Conservation (phyloP, 1,140 invertebrate genomes). For the Lordiphosa stackelbergi region DNA sequence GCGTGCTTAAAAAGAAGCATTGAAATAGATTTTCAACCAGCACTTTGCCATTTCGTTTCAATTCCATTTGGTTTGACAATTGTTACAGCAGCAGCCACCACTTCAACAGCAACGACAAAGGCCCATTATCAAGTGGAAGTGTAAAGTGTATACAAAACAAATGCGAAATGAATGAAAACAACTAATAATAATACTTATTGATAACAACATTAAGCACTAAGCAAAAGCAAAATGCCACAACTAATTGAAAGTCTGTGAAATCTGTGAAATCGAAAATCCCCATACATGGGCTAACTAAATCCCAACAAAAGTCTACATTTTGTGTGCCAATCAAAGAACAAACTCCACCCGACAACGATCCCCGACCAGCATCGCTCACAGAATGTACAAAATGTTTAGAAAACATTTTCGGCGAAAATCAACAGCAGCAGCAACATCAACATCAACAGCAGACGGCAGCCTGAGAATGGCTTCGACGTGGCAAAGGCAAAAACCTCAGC, state of each 20-base stretch:
- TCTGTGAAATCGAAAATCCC: slow-evolving; percentile 25
- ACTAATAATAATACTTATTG: slow-evolving; percentile 39
- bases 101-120: slow-evolving; percentile 14
- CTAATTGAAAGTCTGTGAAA: slow-evolving; percentile 15
- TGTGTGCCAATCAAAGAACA: slow-evolving; percentile 32
- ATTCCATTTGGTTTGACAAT: slow-evolving; percentile 61
- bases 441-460: slow-evolving; percentile 41
- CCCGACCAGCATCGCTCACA: slow-evolving; percentile 42
- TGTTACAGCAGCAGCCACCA: slow-evolving; percentile 31
- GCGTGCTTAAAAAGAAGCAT: slow-evolving; percentile 55
- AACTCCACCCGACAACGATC: slow-evolving; percentile 29
- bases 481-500: slow-evolving; percentile 44
- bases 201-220: slow-evolving; percentile 50
- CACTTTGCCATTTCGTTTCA: slow-evolving; percentile 53
- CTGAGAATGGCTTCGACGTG: slow-evolving; percentile 59
- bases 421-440: slow-evolving; percentile 34
- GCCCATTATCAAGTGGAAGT: slow-evolving; percentile 61
- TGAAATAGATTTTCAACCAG: slow-evolving; percentile 61
- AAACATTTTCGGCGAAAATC: slow-evolving; percentile 77
- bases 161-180: slow-evolving; percentile 24
- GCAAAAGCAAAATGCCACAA: slow-evolving; percentile 27
- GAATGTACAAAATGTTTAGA: slow-evolving; percentile 76
- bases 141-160: slow-evolving; percentile 52
- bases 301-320: slow-evolving; percentile 34
- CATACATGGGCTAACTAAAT: slow-evolving; percentile 63